Percentiles rank a stretch among this genome's conserved stretches.
Conservation (phyloP, 1,140 invertebrate species). For the Saccostrea echinata region DNA sequence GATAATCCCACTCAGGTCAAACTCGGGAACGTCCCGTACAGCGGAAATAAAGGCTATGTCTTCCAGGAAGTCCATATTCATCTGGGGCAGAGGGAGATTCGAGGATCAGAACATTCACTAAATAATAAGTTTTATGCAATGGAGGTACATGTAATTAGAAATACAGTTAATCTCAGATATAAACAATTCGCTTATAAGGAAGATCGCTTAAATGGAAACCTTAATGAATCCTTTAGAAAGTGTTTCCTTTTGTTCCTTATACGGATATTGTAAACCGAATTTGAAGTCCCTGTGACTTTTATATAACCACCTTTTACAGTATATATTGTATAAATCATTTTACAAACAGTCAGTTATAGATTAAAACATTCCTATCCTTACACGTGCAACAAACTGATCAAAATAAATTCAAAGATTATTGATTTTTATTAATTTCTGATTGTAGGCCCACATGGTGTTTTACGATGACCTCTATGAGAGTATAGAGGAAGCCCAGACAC, state of each 20-base stretch:
- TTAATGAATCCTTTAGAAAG: background rate
- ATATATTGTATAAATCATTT: too few species aligned
- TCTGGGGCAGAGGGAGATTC: background rate
- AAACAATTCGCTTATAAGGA: too few species aligned
- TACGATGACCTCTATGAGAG: background rate
- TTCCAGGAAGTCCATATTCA: conserved; percentile 8
- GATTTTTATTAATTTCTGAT: background rate
- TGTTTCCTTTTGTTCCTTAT: background rate
- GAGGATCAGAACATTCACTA: background rate
- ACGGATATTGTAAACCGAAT: background rate
- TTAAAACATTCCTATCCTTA: too few species aligned
- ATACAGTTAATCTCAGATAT: too few species aligned
- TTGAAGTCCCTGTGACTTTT: background rate
- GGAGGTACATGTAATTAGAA: conserved; percentile 13
- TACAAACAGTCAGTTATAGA: too few species aligned
- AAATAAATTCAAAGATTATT: too few species aligned
- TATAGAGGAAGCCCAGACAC: background rate
- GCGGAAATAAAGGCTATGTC: background rate
- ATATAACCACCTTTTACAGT: too few species aligned
- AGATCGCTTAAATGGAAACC: background rate
- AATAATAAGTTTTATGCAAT: background rate
- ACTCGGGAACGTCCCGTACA: conserved; percentile 13
- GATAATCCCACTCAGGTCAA: background rate
- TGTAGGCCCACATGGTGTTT: background rate
- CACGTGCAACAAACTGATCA: too few species aligned